Percentiles rank a stretch among this genome's conserved stretches.
Conservation (phyloP, 2,113 vertebrate genomes). For the Thinocorus orbignyianus region DNA sequence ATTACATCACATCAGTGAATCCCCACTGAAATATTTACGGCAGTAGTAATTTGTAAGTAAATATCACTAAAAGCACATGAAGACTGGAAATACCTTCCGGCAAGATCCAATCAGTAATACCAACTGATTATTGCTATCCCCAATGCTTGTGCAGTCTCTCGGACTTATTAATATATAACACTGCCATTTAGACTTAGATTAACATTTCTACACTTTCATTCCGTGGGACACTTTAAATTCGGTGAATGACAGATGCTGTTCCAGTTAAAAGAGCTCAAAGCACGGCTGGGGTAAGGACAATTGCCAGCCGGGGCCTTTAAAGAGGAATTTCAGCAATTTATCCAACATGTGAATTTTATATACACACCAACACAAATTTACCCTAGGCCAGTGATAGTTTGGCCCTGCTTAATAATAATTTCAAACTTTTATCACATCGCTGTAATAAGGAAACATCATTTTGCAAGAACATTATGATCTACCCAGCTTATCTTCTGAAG, state of each 20-base stretch:
- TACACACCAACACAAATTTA: neutral
- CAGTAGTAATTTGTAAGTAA: neutral
- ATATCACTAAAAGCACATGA: neutral
- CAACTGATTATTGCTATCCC: neutral
- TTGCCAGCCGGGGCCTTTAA: neutral
- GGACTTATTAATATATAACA: neutral
- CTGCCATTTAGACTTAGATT: neutral
- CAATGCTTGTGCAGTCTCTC: neutral
- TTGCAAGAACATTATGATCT: neutral
- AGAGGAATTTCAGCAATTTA: neutral
- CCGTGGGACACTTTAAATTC: neutral
- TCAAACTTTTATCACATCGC: neutral
- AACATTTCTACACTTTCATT: neutral
- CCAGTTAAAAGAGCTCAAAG: neutral
- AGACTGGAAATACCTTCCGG: neutral
- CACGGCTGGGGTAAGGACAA: neutral
- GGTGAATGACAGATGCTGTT: neutral
- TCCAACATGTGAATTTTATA: neutral
- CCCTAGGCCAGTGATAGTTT: neutral
- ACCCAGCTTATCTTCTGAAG: neutral
- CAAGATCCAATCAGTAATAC: neutral
- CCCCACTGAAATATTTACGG: neutral
- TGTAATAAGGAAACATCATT: neutral
- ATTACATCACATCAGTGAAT: neutral
- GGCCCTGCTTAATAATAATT: neutral